Evolutionary conservation across 1,140 invertebrate species (phyloP), one percentile per base, ranked within the genome.

Genomic region (Coelopa frigida): DNA sequence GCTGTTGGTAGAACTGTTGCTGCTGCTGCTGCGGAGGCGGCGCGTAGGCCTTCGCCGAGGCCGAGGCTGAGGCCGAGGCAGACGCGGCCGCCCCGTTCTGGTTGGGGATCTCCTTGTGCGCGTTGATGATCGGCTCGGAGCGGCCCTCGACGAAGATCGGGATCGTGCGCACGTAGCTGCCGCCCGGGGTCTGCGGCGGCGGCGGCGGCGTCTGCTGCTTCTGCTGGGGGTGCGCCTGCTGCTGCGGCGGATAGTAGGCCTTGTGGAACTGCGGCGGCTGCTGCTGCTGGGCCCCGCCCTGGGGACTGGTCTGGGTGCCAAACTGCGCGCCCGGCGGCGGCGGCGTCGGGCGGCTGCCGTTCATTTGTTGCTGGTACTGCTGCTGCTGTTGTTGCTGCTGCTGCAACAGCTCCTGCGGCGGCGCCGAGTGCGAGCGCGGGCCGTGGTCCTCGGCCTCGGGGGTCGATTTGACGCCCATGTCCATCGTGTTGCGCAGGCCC

Each of bases 121-220:
- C 81, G 35, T 83, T 78, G 17, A 85, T 73, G 3, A 87, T 77
- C 2, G 84, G 84, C 52, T 83, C 78, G 54, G 87, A 83, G 27
- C 87, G 71, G 17, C 87, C 86, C 68, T 92, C 88, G 0, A 91
- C 85, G 52, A 87, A 86, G 31, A 92, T 92, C 3, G 88, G 88
- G 64, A 93, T 91, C 58, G 88, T 84, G 52, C 87, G 76, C 12
- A 90, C 81, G 44, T 51, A 62, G 37, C 48, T 56, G 18, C 57
- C 55, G 32, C 61, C 62, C 3, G 71, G 65, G 10, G 61, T 50
- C 54, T 67, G 50, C 43, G 66, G 45, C 39, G 62, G 8, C 33
- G 58, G 53, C 48, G 63, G 39, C 48, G 55, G 48, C 44, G 53
- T 57, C 22, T 56, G 59, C 59, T 73, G 59, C 51, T 64, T 61